These are phyloP conservation scores for Rhombomys opimus DNA, from an alignment of 2,113 vertebrate genomes.

Conservation along the genomic window DNA sequence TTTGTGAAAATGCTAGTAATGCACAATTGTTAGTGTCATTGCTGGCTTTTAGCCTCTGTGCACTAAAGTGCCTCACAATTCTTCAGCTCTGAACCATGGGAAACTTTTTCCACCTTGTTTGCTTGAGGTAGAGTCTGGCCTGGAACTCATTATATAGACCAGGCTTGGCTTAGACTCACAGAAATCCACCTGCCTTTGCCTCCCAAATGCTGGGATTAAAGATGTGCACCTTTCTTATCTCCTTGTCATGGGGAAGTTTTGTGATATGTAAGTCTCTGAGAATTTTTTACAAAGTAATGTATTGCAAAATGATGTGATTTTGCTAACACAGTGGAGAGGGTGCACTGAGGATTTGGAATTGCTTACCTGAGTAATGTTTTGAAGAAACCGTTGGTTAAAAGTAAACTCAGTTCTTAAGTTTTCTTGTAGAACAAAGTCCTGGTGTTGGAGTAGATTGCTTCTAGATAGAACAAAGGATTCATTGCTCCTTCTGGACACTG, in stretches of 20 bases:
- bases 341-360: slow-evolving; percentile 49
- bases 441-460: slow-evolving; percentile 59
- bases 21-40: slow-evolving; percentile 9
- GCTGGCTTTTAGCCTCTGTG: slow-evolving; percentile 30
- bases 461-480: slow-evolving; percentile 65
- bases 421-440: slow-evolving; percentile 60
- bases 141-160: neutral
- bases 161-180: neutral
- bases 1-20: slow-evolving; percentile 59
- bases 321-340: slow-evolving; percentile 49
- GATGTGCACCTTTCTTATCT: neutral
- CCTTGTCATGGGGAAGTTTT: slow-evolving; percentile 27
- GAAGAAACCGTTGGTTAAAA: slow-evolving; percentile 56
- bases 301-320: slow-evolving; percentile 41
- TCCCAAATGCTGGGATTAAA: neutral
- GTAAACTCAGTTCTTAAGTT: slow-evolving; percentile 62
- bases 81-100: slow-evolving; percentile 1
- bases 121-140: neutral
- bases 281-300: slow-evolving; percentile 42
- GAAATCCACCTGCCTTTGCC: neutral
- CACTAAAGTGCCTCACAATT: neutral
- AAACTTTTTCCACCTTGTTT: slow-evolving; percentile 5
- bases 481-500: slow-evolving; percentile 63
- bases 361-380: slow-evolving; percentile 42
- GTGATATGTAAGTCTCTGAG: slow-evolving; percentile 17